These are phyloP conservation scores for Dasypus novemcinctus DNA, from an alignment of 2,113 vertebrate genomes.

Conservation along the genomic window DNA sequence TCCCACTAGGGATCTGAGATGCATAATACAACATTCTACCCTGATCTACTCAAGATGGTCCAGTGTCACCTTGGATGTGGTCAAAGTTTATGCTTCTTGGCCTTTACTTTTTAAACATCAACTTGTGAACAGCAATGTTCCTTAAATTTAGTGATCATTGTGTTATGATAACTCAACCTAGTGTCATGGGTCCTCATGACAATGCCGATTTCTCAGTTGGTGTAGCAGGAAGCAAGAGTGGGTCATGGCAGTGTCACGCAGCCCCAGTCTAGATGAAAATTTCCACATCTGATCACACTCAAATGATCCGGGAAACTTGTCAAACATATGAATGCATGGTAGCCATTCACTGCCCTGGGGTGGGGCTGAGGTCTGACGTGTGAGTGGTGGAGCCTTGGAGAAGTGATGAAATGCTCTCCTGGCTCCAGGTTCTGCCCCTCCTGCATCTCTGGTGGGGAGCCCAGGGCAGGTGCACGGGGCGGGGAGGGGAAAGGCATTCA, in stretches of 20 bases:
- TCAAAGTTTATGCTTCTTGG: neutral
- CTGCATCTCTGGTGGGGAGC: neutral
- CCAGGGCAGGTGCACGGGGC: too few relatives aligned
- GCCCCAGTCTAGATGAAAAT: neutral
- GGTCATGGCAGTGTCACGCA: neutral
- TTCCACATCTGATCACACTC: neutral
- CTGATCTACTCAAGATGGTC: neutral
- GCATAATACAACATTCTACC: neutral
- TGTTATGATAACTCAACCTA: neutral
- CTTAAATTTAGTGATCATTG: neutral
- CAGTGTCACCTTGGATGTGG: neutral
- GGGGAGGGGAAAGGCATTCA: neutral
- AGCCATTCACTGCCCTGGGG: neutral
- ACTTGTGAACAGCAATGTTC: neutral
- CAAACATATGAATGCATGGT: neutral
- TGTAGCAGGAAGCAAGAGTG: neutral
- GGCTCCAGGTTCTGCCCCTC: neutral
- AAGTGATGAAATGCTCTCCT: neutral
- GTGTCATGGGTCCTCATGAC: neutral
- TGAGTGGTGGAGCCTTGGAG: neutral
- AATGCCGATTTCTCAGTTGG: neutral
- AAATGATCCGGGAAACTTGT: neutral
- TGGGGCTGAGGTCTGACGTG: neutral
- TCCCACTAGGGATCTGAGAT: neutral
- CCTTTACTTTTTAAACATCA: neutral